Evolutionary conservation across 2,888 invertebrate species (phyloP), one percentile per base, ranked within the genome.

Genomic region (Adela reaumurella): DNA sequence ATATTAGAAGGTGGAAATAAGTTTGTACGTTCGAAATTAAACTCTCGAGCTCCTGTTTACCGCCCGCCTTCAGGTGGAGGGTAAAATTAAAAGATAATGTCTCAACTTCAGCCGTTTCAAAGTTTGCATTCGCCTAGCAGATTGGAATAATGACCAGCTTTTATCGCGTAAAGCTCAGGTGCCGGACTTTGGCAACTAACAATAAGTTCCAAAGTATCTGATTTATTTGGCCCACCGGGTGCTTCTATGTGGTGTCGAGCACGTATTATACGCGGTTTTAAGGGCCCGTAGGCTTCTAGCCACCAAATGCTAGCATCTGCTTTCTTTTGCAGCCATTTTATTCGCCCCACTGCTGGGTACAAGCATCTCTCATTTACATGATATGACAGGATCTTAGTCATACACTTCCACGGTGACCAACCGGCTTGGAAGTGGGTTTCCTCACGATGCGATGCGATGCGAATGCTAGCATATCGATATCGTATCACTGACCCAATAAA

Each of bases 21-120:
- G 35, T 35, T 35, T 35, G 35, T 35, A 35, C 35, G 14, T 35
- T 35, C 35, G 35, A 11, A 35, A 35, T 35, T 35, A 35, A 35
- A 35, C n/a, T 35, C 6, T 4, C 35, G 35, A 14, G n/a, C 6
- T 3, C 11, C n/a, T 35, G 35, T 14, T 14, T 35, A 24, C 24
- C 24, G 24, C 24, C 11, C 35, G 35, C 14, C 35, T 3, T 35
- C 4, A 35, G 35, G 35, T 35, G 14, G 35, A 56, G 58, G 59
- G 59, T 56, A 57, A 66, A 70, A 74, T 74, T 71, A 70, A 71
- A 72, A 73, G 68, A 66, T 72, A 71, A 74, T 67, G 67, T 66
- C 66, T 60, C 60, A 56, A 78, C 70, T 76, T 77, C 59, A 65
- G 60, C 62, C 67, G 59, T 73, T 74, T 59, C 60, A 60, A 65